phyloP scores from a whole-genome alignment of 2,888 invertebrate genomes.

The Spilarctia lutea region DNA sequence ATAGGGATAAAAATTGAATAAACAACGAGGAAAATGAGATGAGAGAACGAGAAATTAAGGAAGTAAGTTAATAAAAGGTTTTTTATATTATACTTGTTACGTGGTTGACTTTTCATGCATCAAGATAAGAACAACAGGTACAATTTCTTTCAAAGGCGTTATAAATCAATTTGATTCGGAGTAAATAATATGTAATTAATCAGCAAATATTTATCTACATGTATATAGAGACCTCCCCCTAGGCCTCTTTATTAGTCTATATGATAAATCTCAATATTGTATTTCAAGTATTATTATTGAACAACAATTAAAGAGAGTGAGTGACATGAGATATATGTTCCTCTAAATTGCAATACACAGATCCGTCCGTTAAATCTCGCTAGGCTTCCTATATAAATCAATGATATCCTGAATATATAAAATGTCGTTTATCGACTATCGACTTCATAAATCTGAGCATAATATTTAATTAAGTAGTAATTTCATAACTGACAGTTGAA shows the following conservation, averaged over 20 bases:
- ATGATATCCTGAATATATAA: not conserved
- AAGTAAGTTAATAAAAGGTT: not conserved
- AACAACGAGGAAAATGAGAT: not conserved
- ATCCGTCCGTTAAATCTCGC: not conserved
- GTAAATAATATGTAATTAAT: no score
- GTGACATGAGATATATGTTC: not conserved
- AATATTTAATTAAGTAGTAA: conserved; percentile 17
- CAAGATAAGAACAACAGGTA: not conserved
- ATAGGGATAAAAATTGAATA: not conserved
- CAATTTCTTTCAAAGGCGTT: not conserved
- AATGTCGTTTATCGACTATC: conserved; percentile 1
- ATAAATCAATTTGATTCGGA: no score
- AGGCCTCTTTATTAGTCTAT: no score
- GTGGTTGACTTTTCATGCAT: not conserved
- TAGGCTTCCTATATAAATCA: not conserved
- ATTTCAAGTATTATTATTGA: not conserved
- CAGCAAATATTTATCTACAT: no score
- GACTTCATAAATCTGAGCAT: conserved; percentile 3
- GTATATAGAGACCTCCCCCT: no score
- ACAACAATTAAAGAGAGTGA: not conserved
- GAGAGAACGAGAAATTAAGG: not conserved
- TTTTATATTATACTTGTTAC: not conserved
- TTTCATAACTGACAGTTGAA: conserved; percentile 27
- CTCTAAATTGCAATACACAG: not conserved
- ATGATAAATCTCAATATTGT: not conserved